These are phyloP conservation scores for Plutella xylostella DNA, from an alignment of 2,888 invertebrate species.

Conservation along the genomic window DNA sequence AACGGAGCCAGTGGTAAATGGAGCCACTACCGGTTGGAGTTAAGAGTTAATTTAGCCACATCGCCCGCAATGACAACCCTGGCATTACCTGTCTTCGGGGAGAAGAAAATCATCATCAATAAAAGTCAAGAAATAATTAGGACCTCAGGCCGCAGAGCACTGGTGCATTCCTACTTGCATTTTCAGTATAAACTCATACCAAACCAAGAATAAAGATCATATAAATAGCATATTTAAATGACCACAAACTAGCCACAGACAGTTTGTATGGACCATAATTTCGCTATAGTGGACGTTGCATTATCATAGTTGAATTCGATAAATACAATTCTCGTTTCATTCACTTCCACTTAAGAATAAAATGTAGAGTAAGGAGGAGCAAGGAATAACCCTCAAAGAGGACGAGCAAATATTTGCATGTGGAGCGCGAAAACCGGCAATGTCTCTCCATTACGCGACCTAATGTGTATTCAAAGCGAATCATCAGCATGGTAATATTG, in stretches of 20 bases:
- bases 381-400: too few species aligned
- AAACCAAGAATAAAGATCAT: too few species aligned
- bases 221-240: too few species aligned
- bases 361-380: background rate
- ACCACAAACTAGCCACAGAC: too few species aligned
- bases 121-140: conserved; percentile 12
- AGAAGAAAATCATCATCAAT: conserved; percentile 13
- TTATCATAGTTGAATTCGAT: too few species aligned
- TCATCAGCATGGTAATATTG: conserved; percentile 47
- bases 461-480: conserved; percentile 38
- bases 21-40: background rate
- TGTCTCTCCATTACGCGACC: conserved; percentile 7
- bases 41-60: background rate
- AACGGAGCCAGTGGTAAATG: background rate
- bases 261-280: too few species aligned
- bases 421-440: conserved; percentile 13
- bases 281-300: too few species aligned
- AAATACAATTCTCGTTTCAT: too few species aligned
- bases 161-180: too few species aligned
- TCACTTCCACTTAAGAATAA: too few species aligned
- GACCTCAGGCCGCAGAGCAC: too few species aligned
- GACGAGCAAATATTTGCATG: conserved; percentile 24
- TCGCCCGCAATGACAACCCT: background rate
- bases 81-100: background rate
- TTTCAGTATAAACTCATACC: too few species aligned